Evolutionary conservation across 2,888 invertebrate genomes (phyloP), one percentile per base, ranked within the genome.

Genomic region (Blastobasis lacticolella): DNA sequence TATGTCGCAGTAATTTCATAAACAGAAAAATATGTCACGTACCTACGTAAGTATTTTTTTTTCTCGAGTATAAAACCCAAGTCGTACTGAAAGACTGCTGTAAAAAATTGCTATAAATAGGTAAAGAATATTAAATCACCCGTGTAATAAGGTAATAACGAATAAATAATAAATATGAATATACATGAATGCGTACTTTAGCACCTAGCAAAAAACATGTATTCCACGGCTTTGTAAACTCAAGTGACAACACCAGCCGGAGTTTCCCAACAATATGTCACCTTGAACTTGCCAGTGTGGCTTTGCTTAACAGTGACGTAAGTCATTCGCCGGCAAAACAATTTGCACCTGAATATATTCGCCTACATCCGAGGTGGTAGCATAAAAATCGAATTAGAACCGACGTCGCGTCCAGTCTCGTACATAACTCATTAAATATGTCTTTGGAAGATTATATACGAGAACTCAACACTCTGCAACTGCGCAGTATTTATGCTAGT

Each of bases 211-310:
- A 23, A 23, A 23, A 23, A 23, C 23, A 23, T 23, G 23, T 23
- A 23, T 23, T 23, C 23, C 23, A 23, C 23, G 23, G 23, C 3
- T 23, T 3, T 23, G 54, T 49, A 6, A 40, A 40, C 5, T 46
- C 46, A 51, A 47, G 57, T 54, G 45, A 51, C 55, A 45, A 42
- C n/a, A 52, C 40, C 55, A 6, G 50, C 51, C 60, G 63, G 63
- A 62, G 64, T 63, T 69, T 64, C 59, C 63, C 59, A 61, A 59
- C 58, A 56, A 52, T 49, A 54, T 60, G 57, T 68, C 67, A 57
- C 85, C 86, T 87, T 87, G 84, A 87, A 86, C 86, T 85, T 85
- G 71, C 57, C 70, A 71, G 64, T 67, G 62, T 66, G 68, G 66
- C 73, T 74, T 63, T 59, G 64, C 68, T 60, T 55, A 64, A 73